Evolutionary conservation across 2,888 invertebrate genomes (phyloP), one percentile per base, ranked within the genome.

Genomic region (Biston stratarius): DNA sequence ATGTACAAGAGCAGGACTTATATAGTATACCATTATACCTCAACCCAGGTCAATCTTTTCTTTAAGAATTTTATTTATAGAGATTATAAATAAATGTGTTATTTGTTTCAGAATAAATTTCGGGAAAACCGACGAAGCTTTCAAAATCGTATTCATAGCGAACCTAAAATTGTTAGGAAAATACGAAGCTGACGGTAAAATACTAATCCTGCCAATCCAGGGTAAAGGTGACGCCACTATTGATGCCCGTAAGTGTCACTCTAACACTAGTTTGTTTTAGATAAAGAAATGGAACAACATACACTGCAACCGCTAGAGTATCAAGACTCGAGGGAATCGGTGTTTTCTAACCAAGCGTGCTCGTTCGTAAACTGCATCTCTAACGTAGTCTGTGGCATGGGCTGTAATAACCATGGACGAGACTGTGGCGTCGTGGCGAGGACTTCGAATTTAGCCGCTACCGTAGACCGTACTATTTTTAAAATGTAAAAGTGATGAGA

Each of bases 191-290:
- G 91, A 92, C 58, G 95, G 95, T 0, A 86, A 87, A 73, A 90
- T 95, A 49, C 82, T 95, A 0, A 90, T 95, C 62, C 80, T 95
- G n/a, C 94, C 95, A 0, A 94, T 95, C 51, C 73, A 85, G 73
- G 95, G 95, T 42, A 81, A 90, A 0, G 95, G 95, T 8, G 90
- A 92, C 69, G 90, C 94, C 1, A 52, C 84, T 0, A 86, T 94
- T 49, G 69, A 82, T 52, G 84, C 90, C 48, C 79, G 95, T 95
- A 85, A 92, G 94, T 90, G 15, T 56, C n/a, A 45, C 24, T 24
- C 24, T 24, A 24, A 24, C 24, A 24, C 24, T 24, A 24, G 24
- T 40, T 38, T 47, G 14, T 36, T 34, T 45, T 24, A 11, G 8
- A 12, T n/a, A n/a, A 14, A 14, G 5, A 12, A 6, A 45, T 5